phyloP scores from a whole-genome alignment of 2,113 vertebrate species.

The Calonectris borealis region DNA sequence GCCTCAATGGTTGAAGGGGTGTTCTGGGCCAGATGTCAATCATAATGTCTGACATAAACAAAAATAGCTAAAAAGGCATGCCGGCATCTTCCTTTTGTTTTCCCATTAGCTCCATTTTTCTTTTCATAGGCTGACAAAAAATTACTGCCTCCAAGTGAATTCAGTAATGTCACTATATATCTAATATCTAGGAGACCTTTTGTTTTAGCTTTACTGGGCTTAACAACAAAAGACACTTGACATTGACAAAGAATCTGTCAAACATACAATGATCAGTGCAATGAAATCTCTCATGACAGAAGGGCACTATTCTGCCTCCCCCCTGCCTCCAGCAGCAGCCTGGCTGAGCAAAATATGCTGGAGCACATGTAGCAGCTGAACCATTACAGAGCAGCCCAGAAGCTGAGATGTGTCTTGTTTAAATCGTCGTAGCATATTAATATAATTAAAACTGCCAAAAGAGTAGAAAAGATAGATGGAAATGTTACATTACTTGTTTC shows the following conservation, averaged over 20 bases:
- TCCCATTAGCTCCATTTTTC: conserved; percentile 69
- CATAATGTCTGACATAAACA: conserved; percentile 65
- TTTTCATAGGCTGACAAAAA: conserved; percentile 68
- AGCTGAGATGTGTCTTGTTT: conserved; percentile 63
- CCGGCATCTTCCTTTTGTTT: conserved; percentile 71
- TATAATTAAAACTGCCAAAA: conserved; percentile 69
- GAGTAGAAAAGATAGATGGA: conserved; percentile 71
- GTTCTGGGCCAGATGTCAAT: conserved; percentile 66
- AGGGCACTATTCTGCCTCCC: conserved; percentile 46
- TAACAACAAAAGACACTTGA: conserved; percentile 78
- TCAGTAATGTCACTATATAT: conserved; percentile 70
- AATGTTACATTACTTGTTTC: conserved; percentile 67
- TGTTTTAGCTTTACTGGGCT: conserved; percentile 74
- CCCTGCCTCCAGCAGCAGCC: conserved; percentile 56
- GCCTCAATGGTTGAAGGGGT: conserved; percentile 55
- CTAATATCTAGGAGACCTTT: conserved; percentile 73
- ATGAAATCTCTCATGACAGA: conserved; percentile 73
- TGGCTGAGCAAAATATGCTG: conserved; percentile 49
- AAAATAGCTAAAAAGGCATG: conserved; percentile 67
- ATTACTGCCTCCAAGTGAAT: conserved; percentile 73
- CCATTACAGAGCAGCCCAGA: conserved; percentile 63
- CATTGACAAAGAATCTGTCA: conserved; percentile 79
- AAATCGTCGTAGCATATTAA: conserved; percentile 71
- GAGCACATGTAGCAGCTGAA: conserved; percentile 59
- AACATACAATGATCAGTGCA: conserved; percentile 63